These are phyloP conservation scores for Scaptomyza cyrtandrae DNA, from an alignment of 2,888 invertebrate species.

Conservation along the genomic window DNA sequence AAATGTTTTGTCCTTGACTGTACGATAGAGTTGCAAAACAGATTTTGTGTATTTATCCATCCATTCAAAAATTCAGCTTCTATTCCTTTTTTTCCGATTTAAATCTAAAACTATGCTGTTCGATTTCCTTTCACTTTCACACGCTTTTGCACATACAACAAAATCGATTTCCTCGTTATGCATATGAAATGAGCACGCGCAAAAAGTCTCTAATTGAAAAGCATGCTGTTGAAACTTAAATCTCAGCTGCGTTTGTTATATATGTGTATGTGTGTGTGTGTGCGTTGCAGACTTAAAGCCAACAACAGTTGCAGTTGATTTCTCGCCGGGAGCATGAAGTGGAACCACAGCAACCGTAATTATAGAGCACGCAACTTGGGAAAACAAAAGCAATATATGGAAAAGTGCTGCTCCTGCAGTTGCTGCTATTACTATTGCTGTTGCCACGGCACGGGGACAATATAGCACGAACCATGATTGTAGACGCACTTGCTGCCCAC, in stretches of 20 bases:
- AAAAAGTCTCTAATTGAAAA: constrained; percentile 13
- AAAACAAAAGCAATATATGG: constrained; percentile 69
- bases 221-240: neutral
- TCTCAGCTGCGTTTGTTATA: constrained; percentile 3
- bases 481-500: constrained; percentile 39
- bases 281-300: constrained; percentile 25
- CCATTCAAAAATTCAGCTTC: neutral
- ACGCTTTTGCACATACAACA: constrained; percentile 22
- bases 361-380: constrained; percentile 59
- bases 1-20: neutral
- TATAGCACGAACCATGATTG: constrained; percentile 44
- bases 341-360: constrained; percentile 52
- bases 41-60: neutral
- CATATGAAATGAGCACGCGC: constrained; percentile 34
- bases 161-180: constrained; percentile 47
- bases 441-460: constrained; percentile 1
- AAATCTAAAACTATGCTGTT: constrained; percentile 12
- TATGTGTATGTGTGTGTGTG: neutral
- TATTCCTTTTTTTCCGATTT: neutral
- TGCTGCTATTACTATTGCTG: constrained; percentile 13
- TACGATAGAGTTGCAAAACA: neutral
- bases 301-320: constrained; percentile 57
- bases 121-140: neutral
- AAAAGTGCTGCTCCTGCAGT: constrained; percentile 18
- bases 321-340: constrained; percentile 57